Percentiles rank a stretch among this genome's conserved stretches.
phyloP scores from a whole-genome alignment of 2,888 invertebrate genomes.

The Malacosoma neustria region DNA sequence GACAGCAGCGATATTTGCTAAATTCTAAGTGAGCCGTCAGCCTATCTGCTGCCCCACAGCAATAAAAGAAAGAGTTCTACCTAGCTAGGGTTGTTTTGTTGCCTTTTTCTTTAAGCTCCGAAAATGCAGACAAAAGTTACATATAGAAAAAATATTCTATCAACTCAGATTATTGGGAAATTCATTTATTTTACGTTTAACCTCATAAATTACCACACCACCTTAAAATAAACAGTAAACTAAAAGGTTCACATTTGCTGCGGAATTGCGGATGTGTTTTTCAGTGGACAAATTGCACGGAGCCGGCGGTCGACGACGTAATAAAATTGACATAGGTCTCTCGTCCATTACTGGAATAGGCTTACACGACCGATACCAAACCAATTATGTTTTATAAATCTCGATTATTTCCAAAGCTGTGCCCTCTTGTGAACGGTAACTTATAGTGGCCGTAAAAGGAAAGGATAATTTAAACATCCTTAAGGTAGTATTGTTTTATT shows the following conservation, averaged over 20 bases:
- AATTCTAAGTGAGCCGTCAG: too few species aligned
- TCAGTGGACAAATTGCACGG: constrained; percentile 19
- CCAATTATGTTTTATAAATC: constrained; percentile 49
- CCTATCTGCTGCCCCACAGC: too few species aligned
- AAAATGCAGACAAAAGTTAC: too few species aligned
- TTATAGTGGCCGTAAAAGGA: not conserved
- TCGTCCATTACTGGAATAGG: constrained; percentile 47
- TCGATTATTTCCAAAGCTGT: constrained; percentile 11
- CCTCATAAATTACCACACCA: not conserved
- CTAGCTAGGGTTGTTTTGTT: too few species aligned
- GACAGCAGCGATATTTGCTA: too few species aligned
- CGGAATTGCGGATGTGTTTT: constrained; percentile 6
- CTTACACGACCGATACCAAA: constrained; percentile 33
- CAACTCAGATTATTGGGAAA: too few species aligned
- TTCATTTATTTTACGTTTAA: too few species aligned
- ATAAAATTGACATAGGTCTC: constrained; percentile 29
- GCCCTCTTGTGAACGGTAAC: not conserved
- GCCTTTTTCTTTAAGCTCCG: too few species aligned
- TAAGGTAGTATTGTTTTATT: too few species aligned
- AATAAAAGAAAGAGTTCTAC: too few species aligned
- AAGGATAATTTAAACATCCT: too few species aligned
- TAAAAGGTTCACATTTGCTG: not conserved
- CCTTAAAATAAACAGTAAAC: not conserved
- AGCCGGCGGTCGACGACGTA: constrained; percentile 15
- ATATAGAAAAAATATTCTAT: too few species aligned